Evolutionary conservation across 2,113 vertebrate species (phyloP).

Genomic region (Centropus unirufus): DNA sequence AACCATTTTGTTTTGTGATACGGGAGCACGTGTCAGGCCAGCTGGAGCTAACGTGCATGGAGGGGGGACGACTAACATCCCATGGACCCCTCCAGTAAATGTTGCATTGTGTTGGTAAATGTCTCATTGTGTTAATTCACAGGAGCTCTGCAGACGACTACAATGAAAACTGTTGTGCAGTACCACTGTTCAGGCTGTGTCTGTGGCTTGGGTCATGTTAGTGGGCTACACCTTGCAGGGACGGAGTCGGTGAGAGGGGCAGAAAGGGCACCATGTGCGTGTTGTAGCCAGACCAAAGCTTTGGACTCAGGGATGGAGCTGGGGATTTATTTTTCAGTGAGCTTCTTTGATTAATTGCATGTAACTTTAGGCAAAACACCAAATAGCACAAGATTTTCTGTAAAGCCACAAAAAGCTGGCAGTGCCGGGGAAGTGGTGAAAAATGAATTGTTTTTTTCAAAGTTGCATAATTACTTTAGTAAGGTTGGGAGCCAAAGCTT

Average conservation of each 20-base stretch:
- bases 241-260: background rate
- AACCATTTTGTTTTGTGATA: background rate
- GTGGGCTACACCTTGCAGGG: background rate
- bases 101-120: slow-evolving; percentile 24
- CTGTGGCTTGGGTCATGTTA: accelerated
- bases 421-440: background rate
- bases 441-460: slow-evolving; percentile 41
- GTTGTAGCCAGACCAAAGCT: background rate
- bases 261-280: accelerated
- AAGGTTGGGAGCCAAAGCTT: background rate
- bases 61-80: background rate
- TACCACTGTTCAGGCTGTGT: accelerated
- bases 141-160: background rate
- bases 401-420: background rate
- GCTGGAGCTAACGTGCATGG: background rate
- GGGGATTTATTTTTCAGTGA: background rate
- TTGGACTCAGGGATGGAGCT: background rate
- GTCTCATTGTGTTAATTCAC: background rate
- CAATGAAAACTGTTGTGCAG: background rate
- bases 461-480: background rate
- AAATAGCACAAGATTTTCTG: background rate
- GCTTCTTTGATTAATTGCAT: background rate
- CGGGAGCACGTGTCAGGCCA: background rate
- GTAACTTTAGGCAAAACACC: background rate
- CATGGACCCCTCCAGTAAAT: background rate